Percentiles rank a stretch among this genome's conserved stretches.
Evolutionary conservation across 2,888 invertebrate genomes (phyloP).

Genomic region (Nasonovia ribisnigri): DNA sequence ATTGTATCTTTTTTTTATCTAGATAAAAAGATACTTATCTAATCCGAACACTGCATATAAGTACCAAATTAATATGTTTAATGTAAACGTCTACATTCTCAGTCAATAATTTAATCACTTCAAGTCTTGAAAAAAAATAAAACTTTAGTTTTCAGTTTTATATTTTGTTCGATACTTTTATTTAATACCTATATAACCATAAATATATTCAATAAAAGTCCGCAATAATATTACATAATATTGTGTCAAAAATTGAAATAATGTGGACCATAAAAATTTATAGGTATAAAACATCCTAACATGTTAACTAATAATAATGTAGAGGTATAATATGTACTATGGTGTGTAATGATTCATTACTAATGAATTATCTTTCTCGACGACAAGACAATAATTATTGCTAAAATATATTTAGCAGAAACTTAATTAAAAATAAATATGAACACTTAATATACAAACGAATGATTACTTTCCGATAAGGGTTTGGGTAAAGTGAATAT

Average conservation of each 20-base stretch:
- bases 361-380: no score
- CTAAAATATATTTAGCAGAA: no score
- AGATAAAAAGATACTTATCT: no score
- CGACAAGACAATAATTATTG: no score
- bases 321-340: no score
- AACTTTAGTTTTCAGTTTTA: background rate
- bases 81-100: background rate
- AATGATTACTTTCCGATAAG: background rate
- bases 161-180: background rate
- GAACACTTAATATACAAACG: background rate
- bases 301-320: background rate
- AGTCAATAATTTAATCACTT: background rate
- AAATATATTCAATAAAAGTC: background rate
- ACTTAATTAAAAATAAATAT: background rate
- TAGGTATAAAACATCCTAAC: background rate
- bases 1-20: no score
- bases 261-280: background rate
- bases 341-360: no score
- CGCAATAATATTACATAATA: background rate
- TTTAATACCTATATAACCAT: background rate
- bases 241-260: background rate
- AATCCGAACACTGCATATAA: no score
- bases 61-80: background rate
- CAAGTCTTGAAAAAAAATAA: background rate
- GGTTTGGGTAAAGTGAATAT: background rate